Conservation (phyloP, 64 coral and sea anemone species). For the Montipora capricornis region DNA sequence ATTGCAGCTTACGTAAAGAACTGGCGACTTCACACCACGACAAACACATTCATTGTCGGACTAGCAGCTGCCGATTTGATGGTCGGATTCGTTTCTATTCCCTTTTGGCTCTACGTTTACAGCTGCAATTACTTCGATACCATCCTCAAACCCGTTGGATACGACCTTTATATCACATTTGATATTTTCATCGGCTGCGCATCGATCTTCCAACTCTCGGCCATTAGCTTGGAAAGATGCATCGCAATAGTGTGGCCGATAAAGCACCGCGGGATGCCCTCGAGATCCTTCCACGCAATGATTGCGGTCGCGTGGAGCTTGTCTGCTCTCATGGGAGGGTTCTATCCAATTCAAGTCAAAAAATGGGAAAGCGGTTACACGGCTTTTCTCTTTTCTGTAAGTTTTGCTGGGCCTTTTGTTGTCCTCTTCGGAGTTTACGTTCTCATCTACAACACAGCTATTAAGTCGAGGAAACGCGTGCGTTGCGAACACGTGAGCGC, state of each 20-base stretch:
- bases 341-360: constrained; percentile 55
- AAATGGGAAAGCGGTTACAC: constrained; percentile 53
- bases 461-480: neutral
- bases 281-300: constrained; percentile 41
- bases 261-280: constrained; percentile 22
- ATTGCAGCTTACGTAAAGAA: constrained; percentile 71
- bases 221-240: constrained; percentile 86
- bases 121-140: constrained; percentile 24
- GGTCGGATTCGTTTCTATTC: constrained; percentile 71
- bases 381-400: constrained; percentile 43
- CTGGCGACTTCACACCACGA: constrained; percentile 69
- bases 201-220: constrained; percentile 89
- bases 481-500: constrained; percentile 17
- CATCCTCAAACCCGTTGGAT: neutral
- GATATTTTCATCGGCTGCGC: constrained; percentile 85
- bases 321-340: constrained; percentile 48
- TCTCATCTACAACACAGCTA: constrained; percentile 56
- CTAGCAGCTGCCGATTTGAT: constrained; percentile 80
- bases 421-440: constrained; percentile 71
- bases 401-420: constrained; percentile 71
- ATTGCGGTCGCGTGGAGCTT: constrained; percentile 68
- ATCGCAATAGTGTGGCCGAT: constrained; percentile 83
- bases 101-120: constrained; percentile 72
- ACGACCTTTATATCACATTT: constrained; percentile 51
- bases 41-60: constrained; percentile 80